Conservation (phyloP, 2,888 invertebrate genomes). For the Scelioninae gen. 1 region DNA sequence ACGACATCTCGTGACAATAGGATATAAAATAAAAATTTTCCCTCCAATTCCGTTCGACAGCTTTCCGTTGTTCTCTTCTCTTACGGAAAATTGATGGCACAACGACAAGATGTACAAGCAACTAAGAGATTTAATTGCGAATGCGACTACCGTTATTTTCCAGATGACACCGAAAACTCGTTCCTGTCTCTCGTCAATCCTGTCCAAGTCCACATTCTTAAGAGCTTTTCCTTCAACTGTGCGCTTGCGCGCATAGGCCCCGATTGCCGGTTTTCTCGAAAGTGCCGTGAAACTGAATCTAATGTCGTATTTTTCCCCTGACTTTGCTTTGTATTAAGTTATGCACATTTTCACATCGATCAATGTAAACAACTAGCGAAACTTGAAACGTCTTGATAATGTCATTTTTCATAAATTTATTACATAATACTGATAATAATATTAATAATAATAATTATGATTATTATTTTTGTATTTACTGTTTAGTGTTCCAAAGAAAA, state of each 20-base stretch:
- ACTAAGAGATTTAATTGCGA: constrained; percentile 78
- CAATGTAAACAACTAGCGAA: no score
- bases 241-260: constrained; percentile 44
- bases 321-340: neutral
- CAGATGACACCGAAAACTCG: constrained; percentile 78
- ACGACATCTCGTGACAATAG: no score
- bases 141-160: constrained; percentile 79
- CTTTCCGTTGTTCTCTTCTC: constrained; percentile 13
- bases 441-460: no score
- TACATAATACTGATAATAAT: no score
- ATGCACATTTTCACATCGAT: no score
- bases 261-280: constrained; percentile 48
- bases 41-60: neutral
- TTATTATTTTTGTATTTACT: no score
- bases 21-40: no score
- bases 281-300: constrained; percentile 45
- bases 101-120: constrained; percentile 48
- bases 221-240: constrained; percentile 51
- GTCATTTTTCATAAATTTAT: no score
- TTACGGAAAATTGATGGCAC: constrained; percentile 54
- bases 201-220: constrained; percentile 60
- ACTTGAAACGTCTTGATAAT: no score
- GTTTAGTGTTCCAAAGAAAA: no score
- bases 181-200: constrained; percentile 74
- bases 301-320: constrained; percentile 28